Evolutionary conservation across 2,888 invertebrate genomes (phyloP).

Genomic region (Esperia sulphurella): DNA sequence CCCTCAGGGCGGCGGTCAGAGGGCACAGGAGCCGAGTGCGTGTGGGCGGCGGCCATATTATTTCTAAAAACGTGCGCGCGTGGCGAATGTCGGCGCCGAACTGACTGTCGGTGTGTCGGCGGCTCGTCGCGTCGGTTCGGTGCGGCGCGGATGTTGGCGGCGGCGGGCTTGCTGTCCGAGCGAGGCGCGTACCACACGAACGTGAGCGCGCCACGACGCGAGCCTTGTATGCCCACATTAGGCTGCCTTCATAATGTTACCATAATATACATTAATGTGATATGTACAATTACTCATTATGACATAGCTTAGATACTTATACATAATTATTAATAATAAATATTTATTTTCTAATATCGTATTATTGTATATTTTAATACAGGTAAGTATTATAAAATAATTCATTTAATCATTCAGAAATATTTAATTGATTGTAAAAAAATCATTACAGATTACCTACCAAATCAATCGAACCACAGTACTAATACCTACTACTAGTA

Average conservation of each 20-base stretch:
- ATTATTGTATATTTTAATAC: no score
- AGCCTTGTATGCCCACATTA: conserved; percentile 46
- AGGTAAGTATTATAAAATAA: no score
- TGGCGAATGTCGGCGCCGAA: conserved; percentile 73
- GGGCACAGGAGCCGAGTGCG: conserved; percentile 68
- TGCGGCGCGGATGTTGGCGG: conserved; percentile 30
- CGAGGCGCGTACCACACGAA: conserved; percentile 54
- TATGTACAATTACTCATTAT: no score
- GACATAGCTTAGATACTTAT: no score
- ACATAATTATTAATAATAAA: no score
- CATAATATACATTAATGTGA: no score
- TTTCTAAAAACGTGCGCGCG: conserved; percentile 57
- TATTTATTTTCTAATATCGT: no score
- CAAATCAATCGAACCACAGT: no score
- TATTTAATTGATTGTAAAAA: no score
- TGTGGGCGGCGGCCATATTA: conserved; percentile 70
- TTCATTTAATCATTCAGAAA: no score
- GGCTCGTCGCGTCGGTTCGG: conserved; percentile 31
- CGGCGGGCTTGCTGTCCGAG: conserved; percentile 44
- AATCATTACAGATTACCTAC: no score
- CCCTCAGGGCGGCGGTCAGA: conserved; percentile 74
- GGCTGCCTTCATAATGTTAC: conserved; percentile 2
- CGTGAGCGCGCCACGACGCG: conserved; percentile 71
- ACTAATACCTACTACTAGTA: no score
- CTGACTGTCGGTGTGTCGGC: conserved; percentile 71